phyloP scores from a whole-genome alignment of 1,140 invertebrate species.

The Olivierus martensii region DNA sequence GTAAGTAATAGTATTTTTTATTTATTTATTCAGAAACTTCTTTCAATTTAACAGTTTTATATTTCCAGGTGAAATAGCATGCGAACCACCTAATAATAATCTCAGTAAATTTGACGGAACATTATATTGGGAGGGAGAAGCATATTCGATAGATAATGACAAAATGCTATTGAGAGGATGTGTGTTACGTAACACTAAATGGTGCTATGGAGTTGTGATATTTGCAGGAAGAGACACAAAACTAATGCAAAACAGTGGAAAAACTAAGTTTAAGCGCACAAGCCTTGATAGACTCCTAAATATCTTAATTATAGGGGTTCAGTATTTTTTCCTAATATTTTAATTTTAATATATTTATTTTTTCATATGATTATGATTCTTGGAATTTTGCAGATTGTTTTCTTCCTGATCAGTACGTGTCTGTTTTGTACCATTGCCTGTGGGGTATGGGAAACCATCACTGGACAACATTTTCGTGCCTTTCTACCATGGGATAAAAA shows the following conservation, averaged over 20 bases:
- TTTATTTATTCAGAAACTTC: not conserved
- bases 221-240: constrained; percentile 98
- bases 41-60: not conserved
- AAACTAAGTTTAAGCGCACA: constrained; percentile 97
- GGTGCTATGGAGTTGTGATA: constrained; percentile 94
- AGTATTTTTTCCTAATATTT: constrained; percentile 23
- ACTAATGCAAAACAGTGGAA: constrained; percentile 99
- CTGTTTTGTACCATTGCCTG: constrained; percentile 93
- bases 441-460: constrained; percentile 91
- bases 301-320: constrained; percentile 92
- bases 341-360: not conserved
- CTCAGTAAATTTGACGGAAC: constrained; percentile 93
- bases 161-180: constrained; percentile 86
- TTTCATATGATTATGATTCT: too few species aligned
- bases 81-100: constrained; percentile 96
- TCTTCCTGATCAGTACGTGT: constrained; percentile 94
- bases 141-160: constrained; percentile 80
- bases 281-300: constrained; percentile 96
- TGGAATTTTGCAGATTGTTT: constrained; percentile 68
- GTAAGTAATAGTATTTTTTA: constrained; percentile 20
- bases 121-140: constrained; percentile 45
- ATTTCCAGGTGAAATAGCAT: constrained; percentile 70
- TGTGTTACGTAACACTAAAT: constrained; percentile 83
- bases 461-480: constrained; percentile 69
- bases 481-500: constrained; percentile 86